phyloP scores from a whole-genome alignment of 2,113 vertebrate species.

The Trinectes maculatus region DNA sequence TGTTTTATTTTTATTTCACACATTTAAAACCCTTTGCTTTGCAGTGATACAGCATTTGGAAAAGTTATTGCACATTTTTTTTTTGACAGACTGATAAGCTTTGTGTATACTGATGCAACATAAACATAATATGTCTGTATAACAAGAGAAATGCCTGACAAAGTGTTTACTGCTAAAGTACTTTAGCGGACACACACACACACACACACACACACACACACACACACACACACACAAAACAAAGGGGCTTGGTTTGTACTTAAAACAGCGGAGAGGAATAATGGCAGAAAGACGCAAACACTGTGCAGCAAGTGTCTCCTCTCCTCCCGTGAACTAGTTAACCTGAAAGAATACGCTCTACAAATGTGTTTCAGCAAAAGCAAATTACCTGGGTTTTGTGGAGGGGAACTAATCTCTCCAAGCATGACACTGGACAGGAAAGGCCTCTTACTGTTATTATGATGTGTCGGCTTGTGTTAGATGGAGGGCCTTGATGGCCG shows the following conservation, averaged over 20 bases:
- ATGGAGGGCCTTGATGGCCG: constrained; percentile 81
- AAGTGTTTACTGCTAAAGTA: not conserved
- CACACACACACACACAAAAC: not conserved
- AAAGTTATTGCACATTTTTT: not conserved
- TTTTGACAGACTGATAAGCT: not conserved
- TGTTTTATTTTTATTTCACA: not conserved
- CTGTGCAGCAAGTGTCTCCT: constrained; percentile 72
- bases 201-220: constrained; percentile 3
- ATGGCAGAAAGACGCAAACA: constrained; percentile 63
- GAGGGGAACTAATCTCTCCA: constrained; percentile 87
- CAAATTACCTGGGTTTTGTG: constrained; percentile 85
- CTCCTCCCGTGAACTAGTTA: constrained; percentile 78
- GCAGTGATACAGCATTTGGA: not conserved
- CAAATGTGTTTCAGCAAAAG: constrained; percentile 84
- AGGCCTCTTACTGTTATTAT: constrained; percentile 88
- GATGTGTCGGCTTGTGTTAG: constrained; percentile 86
- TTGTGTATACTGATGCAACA: not conserved
- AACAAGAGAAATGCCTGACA: not conserved
- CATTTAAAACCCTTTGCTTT: not conserved
- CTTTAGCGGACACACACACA: no score
- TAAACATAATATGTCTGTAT: not conserved
- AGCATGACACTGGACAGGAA: constrained; percentile 86
- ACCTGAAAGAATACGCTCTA: constrained; percentile 80
- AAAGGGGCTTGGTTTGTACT: constrained; percentile 39
- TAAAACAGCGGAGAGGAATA: constrained; percentile 54